Percentiles rank a stretch among this genome's conserved stretches.
phyloP scores from a whole-genome alignment of 2,797 vertebrate species.

The Neosilurus hyrtlii region DNA sequence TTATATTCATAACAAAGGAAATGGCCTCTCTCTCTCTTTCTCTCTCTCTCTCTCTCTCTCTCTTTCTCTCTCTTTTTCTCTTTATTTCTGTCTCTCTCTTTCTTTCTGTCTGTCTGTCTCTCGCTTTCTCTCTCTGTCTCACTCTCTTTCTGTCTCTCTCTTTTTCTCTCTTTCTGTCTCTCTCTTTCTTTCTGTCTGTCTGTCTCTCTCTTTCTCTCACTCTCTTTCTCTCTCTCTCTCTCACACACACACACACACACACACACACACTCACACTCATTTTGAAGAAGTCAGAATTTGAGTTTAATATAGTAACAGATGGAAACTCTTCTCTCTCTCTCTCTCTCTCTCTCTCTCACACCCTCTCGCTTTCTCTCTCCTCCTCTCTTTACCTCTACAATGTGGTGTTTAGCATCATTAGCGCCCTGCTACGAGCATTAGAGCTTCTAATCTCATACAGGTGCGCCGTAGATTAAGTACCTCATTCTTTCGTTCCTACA shows the following conservation, averaged over 20 bases:
- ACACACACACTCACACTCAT: conserved; percentile 18
- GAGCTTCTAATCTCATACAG: conserved; percentile 53
- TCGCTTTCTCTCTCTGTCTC: not conserved
- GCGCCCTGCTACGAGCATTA: conserved; percentile 41
- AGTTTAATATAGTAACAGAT: not conserved
- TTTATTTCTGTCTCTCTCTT: not conserved
- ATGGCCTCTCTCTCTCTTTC: not conserved
- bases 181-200: not conserved
- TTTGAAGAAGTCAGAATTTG: not conserved
- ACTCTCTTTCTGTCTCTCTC: not conserved
- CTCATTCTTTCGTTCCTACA: conserved; percentile 13
- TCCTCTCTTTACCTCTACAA: conserved; percentile 13
- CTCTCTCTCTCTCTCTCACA: not conserved
- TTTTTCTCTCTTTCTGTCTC: not conserved
- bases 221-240: not conserved
- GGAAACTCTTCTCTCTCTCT: not conserved
- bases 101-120: not conserved
- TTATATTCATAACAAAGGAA: conserved; percentile 53
- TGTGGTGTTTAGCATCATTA: conserved; percentile 46
- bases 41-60: not conserved
- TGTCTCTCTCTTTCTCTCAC: not conserved
- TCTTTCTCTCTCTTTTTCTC: not conserved
- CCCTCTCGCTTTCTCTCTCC: not conserved
- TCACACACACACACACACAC: conserved; percentile 17
- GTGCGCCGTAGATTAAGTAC: conserved; percentile 47